These are phyloP conservation scores for Sarcophaga subvicina DNA, from an alignment of 2,888 invertebrate genomes.

Conservation along the genomic window DNA sequence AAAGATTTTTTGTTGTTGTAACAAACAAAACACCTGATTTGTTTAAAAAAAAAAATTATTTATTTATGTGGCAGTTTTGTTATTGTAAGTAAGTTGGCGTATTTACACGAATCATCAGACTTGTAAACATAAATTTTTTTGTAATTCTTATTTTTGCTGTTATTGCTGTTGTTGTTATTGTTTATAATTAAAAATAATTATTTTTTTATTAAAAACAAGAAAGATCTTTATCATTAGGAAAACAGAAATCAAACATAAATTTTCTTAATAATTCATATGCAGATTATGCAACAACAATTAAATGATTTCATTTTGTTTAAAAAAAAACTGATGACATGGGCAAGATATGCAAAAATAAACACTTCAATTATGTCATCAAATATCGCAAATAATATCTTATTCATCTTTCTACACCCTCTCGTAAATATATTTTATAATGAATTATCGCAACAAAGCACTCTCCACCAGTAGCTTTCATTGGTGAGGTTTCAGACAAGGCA, in stretches of 20 bases:
- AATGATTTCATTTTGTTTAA: too few relatives aligned
- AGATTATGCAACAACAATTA: too few relatives aligned
- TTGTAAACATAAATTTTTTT: conserved; percentile 54
- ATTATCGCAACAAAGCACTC: too few relatives aligned
- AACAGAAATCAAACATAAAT: not conserved
- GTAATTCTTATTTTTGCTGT: not conserved
- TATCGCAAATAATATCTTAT: too few relatives aligned
- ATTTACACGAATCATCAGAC: conserved; percentile 65
- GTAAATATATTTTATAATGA: too few relatives aligned
- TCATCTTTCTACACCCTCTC: too few relatives aligned
- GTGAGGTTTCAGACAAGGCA: too few relatives aligned
- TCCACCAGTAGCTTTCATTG: too few relatives aligned
- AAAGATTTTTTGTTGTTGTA: not conserved
- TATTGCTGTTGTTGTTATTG: conserved; percentile 19
- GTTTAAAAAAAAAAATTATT: not conserved
- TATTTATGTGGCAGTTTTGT: not conserved
- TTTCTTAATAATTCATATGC: conserved; percentile 16
- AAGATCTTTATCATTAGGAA: conserved; percentile 48
- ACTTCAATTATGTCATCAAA: too few relatives aligned
- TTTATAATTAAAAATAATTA: conserved; percentile 33
- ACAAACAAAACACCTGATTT: not conserved
- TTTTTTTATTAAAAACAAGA: conserved; percentile 10
- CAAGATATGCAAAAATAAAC: too few relatives aligned
- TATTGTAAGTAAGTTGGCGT: conserved; percentile 54
- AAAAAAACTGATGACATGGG: too few relatives aligned